Evolutionary conservation across 2,797 vertebrate genomes (phyloP), one percentile per base, ranked within the genome.

Genomic region (Coregonus suidteri): DNA sequence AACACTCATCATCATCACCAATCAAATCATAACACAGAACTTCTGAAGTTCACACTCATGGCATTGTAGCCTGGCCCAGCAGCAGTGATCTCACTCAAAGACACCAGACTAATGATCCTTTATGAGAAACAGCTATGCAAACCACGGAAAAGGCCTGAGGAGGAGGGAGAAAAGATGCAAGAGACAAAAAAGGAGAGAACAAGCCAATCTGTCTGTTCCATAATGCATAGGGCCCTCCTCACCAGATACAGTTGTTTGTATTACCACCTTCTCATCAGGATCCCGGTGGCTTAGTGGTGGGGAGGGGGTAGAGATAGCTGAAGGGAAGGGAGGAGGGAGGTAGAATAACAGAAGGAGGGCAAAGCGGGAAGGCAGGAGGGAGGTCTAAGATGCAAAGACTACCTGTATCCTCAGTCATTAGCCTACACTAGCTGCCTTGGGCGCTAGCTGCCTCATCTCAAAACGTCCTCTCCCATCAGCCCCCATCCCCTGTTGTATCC

Each of bases 121-220:
- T 4, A 66, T 59, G 85, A 82, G 64, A 84, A 82, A 77, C 20
- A 84, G 73, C 80, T 81, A 81, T 66, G 74, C 80, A 87, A 87
- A 88, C 72, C 78, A 11, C 18, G 56, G 65, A 73, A 78, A 80
- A 78, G 75, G 78, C 70, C 71, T 30, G 18, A 71, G 72, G 81
- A 67, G 34, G 71, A 41, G 68, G 73, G 72, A 85, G 83, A 76
- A 74, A 9, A 7, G 1, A 20, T 11, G 53, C 6, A 41, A 25
- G 71, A 71, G 16, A 75, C 11, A 0, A 34, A 34, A 37, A 18
- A 14, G 20, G 70, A 65, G 71, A 78, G 74, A 78, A 62, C 75
- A 41, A 75, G 79, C 83, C 78, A 73, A 37, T 81, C 82, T 76
- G 79, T 62, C 77, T 69, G 56, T 85, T 86, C 62, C 86, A 82